A percentile compares a stretch with the other conserved stretches of the same genome.
Conservation (phyloP, 2,113 vertebrate genomes). For the Talpa occidentalis region DNA sequence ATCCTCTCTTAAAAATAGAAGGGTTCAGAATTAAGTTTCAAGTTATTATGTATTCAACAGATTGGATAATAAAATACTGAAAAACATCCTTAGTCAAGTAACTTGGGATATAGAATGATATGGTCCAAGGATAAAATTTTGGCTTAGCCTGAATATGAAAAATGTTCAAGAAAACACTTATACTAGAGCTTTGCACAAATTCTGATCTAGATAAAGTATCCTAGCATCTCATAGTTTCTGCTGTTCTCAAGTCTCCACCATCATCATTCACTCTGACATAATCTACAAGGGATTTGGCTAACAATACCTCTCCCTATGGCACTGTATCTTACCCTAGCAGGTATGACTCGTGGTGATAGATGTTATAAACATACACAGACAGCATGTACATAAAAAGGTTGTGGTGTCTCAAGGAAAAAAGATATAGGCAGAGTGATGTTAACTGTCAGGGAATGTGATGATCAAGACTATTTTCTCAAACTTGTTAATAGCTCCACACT, state of each 20-base stretch:
- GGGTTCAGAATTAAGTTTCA: neutral
- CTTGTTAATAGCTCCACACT: neutral
- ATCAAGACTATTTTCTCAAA: constrained; percentile 12
- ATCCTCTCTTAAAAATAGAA: neutral
- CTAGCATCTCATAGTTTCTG: constrained; percentile 1
- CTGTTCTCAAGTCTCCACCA: neutral
- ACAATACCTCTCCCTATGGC: neutral
- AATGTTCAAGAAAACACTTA: constrained; percentile 48
- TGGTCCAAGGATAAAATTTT: constrained; percentile 34
- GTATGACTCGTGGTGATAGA: neutral
- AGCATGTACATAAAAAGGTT: neutral
- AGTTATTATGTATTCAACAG: constrained; percentile 10
- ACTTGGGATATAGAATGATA: neutral
- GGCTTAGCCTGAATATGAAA: constrained; percentile 49
- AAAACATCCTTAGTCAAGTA: neutral
- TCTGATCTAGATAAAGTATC: constrained; percentile 38
- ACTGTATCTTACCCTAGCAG: neutral
- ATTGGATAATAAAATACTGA: neutral
- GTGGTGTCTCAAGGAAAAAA: neutral
- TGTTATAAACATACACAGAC: constrained; percentile 45
- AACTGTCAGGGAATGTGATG: constrained; percentile 51
- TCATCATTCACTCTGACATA: constrained; percentile 55
- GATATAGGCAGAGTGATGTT: neutral
- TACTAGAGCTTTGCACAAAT: constrained; percentile 22
- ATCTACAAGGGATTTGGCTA: constrained; percentile 8